Base-by-base conservation (phyloP, 2,797 vertebrate species). In the Gallirallus australis region DNA sequence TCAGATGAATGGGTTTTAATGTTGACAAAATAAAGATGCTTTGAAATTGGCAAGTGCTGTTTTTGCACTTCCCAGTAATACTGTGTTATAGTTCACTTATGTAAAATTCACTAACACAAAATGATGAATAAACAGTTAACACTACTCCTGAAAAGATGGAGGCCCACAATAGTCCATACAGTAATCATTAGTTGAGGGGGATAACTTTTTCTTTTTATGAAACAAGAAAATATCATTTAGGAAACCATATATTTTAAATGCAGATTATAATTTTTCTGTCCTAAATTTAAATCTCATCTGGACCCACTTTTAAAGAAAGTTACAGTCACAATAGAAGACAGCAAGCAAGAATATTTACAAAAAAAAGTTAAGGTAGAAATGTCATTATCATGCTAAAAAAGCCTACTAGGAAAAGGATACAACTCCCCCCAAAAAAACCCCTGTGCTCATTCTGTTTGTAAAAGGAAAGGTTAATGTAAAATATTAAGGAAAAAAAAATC, bases 161-260 rank as follows among this genome's bases (percentile, higher is more conserved):
- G 12, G 11, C 6, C 11, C 3, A 11, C 11, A 84, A 4, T 14
- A 6, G 8, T 53, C 14, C 6, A 28, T 25, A 68, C 73, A 75
- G 56, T 31, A 78, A 57, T 4, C 14, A n/a, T 2, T 39, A 16
- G 2, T 80, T 12, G 15, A 5, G 4, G 3, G 3, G 3, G 8
- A 63, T 30, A 82, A 52, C 7, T 27, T 0, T 60, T 64, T 60
- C 2, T 54, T 3, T 28, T 28, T 47, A 59, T 16, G 12, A 39
- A 64, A 71, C 78, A 48, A 1, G 9, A 66, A 90, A 86, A 86
- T n/a, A 0, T 15, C 1, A 20, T 69, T 65, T 85, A 52, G 27
- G 11, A 92, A 86, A 1, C 3, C 9, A 12, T 45, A 56, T 23
- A 9, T 13, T 73, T 93, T 50, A 84, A 76, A 60, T 25, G 7